Evolutionary conservation across 2,113 vertebrate species (phyloP).

Genomic region (Chaetops frenatus): DNA sequence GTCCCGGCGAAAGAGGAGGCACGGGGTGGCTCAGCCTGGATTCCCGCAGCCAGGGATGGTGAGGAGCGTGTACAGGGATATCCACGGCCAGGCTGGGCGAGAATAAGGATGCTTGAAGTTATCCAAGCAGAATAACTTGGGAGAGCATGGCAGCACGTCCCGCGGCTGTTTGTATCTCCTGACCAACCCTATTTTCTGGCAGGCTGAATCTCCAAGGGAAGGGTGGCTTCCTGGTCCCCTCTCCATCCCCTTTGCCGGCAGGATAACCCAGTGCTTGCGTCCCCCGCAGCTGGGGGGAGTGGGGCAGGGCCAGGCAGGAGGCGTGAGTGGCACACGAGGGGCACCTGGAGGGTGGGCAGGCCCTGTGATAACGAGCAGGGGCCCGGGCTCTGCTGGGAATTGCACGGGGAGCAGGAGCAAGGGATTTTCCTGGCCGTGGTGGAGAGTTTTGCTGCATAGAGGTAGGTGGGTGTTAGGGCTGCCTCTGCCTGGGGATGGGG

Average conservation of each 20-base stretch:
- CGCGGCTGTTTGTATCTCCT: fast-evolving
- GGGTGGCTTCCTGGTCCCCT: too few species aligned
- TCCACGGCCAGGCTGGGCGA: neutral
- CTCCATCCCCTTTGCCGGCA: neutral
- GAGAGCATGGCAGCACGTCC: fast-evolving
- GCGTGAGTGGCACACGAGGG: neutral
- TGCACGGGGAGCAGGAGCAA: fast-evolving
- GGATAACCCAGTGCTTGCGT: neutral
- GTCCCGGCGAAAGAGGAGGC: neutral
- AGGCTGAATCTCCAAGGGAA: fast-evolving
- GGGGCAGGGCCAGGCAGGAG: neutral
- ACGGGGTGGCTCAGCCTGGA: fast-evolving
- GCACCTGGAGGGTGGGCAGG: neutral
- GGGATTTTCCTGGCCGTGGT: fast-evolving
- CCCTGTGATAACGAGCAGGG: neutral
- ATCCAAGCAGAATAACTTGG: neutral
- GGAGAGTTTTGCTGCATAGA: fast-evolving
- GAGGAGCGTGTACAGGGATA: fast-evolving
- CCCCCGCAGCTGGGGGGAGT: fast-evolving
- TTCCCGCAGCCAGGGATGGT: fast-evolving
- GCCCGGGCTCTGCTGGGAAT: fast-evolving
- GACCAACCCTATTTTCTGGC: fast-evolving
- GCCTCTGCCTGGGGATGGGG: neutral
- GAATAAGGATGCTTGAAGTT: neutral
- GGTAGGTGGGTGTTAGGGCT: neutral